A percentile compares a stretch with the other conserved stretches of the same genome.
These are phyloP conservation scores for Ophiothrix spiculata DNA, from an alignment of 35 echinoderm and acorn worm species.

Conservation along the genomic window DNA sequence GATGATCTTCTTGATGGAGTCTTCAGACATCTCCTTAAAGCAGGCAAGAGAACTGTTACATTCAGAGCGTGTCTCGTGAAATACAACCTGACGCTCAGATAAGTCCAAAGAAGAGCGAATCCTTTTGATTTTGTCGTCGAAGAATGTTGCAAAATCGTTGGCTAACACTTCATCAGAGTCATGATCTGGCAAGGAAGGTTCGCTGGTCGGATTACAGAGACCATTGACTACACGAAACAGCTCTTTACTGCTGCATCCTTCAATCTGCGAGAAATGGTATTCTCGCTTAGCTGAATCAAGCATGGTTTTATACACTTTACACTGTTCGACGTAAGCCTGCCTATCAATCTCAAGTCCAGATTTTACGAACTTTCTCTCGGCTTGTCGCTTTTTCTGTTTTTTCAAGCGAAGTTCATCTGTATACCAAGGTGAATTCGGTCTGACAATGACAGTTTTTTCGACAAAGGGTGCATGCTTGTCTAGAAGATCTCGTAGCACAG, in stretches of 20 bases:
- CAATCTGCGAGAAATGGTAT: not conserved
- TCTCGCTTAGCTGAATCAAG: slow-evolving; percentile 8
- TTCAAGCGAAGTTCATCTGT: slow-evolving; percentile 17
- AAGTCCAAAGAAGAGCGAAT: slow-evolving; percentile 13
- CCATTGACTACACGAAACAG: not conserved
- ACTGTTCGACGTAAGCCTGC: slow-evolving; percentile 1
- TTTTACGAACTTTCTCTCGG: not conserved
- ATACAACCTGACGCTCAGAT: not conserved
- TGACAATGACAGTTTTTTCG: slow-evolving; percentile 15
- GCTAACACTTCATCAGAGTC: slow-evolving; percentile 18
- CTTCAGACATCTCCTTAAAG: slow-evolving; percentile 5
- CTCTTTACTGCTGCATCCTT: slow-evolving; percentile 11
- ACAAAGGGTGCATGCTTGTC: slow-evolving; percentile 28
- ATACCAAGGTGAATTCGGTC: slow-evolving; percentile 32
- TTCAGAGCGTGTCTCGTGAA: not conserved
- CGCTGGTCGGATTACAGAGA: not conserved
- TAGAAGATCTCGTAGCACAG: slow-evolving; percentile 4
- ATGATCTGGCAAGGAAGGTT: not conserved
- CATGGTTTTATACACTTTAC: slow-evolving; percentile 17
- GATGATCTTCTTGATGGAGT: slow-evolving; percentile 26
- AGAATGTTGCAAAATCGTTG: slow-evolving; percentile 45
- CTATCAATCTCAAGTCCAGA: not conserved
- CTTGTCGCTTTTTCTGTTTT: slow-evolving; percentile 9
- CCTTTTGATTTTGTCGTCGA: slow-evolving; percentile 26
- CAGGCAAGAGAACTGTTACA: not conserved